phyloP scores from a whole-genome alignment of 2,888 invertebrate genomes.

The Drosophila emarginata region DNA sequence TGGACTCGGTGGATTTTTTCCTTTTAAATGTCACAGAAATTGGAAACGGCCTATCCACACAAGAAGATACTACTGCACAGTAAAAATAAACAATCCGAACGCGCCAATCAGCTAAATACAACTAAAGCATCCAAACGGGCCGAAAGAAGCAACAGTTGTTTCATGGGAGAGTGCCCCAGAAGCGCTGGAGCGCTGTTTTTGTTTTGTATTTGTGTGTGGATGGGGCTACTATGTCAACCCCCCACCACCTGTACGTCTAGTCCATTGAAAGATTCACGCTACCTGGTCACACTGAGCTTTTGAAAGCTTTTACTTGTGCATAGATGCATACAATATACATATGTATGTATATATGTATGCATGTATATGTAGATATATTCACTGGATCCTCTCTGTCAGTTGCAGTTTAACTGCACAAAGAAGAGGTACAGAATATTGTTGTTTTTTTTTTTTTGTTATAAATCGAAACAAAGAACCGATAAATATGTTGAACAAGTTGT shows the following conservation, averaged over 20 bases:
- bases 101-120: not conserved
- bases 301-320: too few relatives aligned
- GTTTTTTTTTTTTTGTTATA: not conserved
- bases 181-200: not conserved
- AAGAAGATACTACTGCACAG: not conserved
- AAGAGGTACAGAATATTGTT: too few relatives aligned
- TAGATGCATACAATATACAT: too few relatives aligned
- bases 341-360: too few relatives aligned
- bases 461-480: not conserved
- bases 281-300: too few relatives aligned
- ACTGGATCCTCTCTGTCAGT: constrained; percentile 5
- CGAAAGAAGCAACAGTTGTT: constrained; percentile 5
- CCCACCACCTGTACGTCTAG: too few relatives aligned
- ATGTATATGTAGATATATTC: too few relatives aligned
- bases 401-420: constrained; percentile 5
- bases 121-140: not conserved
- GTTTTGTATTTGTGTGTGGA: too few relatives aligned
- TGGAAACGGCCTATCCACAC: not conserved
- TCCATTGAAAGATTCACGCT: too few relatives aligned
- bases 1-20: constrained; percentile 13
- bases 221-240: too few relatives aligned
- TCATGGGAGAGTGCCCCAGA: not conserved
- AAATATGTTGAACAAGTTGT: constrained; percentile 66
- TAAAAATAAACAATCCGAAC: not conserved
- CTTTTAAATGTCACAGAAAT: constrained; percentile 21